These are phyloP conservation scores for Acropora yongei DNA, from an alignment of 64 coral and sea anemone species.

Conservation along the genomic window DNA sequence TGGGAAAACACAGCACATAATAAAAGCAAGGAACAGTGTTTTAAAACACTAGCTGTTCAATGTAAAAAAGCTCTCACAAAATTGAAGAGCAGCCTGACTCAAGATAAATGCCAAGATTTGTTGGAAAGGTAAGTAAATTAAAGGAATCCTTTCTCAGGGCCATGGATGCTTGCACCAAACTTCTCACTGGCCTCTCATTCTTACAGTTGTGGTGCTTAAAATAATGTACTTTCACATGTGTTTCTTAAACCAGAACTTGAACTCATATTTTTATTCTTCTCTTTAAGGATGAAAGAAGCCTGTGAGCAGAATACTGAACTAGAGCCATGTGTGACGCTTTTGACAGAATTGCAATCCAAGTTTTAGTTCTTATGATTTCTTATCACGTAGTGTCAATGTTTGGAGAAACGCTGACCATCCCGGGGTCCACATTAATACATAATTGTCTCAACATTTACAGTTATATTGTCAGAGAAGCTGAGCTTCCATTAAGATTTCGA, in stretches of 20 bases:
- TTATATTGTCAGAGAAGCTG: too few species aligned
- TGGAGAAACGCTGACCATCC: too few species aligned
- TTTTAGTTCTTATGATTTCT: background rate
- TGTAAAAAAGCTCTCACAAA: slow-evolving; percentile 67
- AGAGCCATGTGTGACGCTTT: slow-evolving; percentile 58
- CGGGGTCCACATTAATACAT: too few species aligned
- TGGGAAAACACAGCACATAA: slow-evolving; percentile 90
- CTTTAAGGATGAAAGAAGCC: slow-evolving; percentile 58
- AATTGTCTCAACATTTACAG: too few species aligned
- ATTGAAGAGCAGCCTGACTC: slow-evolving; percentile 45
- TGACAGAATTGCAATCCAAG: slow-evolving; percentile 1
- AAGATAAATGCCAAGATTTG: slow-evolving; percentile 62
- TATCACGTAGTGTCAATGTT: background rate
- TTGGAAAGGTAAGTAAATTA: slow-evolving; percentile 49
- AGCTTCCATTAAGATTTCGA: too few species aligned
- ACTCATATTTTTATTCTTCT: background rate
- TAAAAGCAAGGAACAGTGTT: slow-evolving; percentile 76
- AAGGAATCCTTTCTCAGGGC: background rate
- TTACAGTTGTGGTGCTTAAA: too few species aligned
- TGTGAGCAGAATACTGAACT: slow-evolving; percentile 58
- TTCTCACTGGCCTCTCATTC: too few species aligned
- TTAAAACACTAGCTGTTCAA: slow-evolving; percentile 71
- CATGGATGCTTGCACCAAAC: too few species aligned
- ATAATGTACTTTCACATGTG: too few species aligned
- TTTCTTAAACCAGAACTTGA: too few species aligned